Percentiles rank a stretch among this genome's conserved stretches.
Evolutionary conservation across 2,797 vertebrate genomes (phyloP).

Genomic region (Dendrocincla fuliginosa): DNA sequence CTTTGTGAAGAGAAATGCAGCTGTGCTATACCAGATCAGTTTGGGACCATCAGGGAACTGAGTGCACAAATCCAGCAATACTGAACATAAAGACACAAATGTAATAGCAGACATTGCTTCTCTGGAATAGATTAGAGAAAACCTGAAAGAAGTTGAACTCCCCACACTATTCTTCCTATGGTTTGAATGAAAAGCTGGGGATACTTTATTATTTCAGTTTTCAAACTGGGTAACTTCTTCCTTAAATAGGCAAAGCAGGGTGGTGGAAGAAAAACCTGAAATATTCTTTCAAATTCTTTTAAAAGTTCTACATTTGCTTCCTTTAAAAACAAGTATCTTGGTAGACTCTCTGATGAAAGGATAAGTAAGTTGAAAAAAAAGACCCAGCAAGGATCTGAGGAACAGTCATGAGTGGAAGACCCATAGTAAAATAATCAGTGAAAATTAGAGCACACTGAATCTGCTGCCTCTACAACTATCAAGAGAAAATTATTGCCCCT

Average conservation of each 20-base stretch:
- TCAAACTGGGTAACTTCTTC: neutral
- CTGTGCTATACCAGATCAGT: conserved; percentile 2
- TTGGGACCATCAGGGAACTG: neutral
- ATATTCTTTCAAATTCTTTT: neutral
- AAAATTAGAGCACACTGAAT: conserved; percentile 23
- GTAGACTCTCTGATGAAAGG: neutral
- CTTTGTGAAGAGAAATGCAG: conserved; percentile 33
- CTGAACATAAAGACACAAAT: neutral
- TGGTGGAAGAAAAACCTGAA: neutral
- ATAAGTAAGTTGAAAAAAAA: neutral
- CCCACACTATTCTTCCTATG: neutral
- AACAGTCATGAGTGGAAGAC: neutral
- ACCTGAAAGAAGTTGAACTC: neutral
- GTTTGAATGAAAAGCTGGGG: neutral
- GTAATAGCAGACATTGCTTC: neutral
- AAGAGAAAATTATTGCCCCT: neutral
- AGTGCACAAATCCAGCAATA: neutral
- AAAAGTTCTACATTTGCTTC: neutral
- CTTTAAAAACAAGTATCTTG: neutral
- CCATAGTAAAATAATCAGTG: neutral
- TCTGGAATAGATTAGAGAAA: neutral
- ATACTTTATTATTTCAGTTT: neutral
- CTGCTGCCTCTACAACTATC: neutral
- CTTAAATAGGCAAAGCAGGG: neutral
- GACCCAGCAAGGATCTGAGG: neutral